Percentiles rank a stretch among this genome's conserved stretches.
Conservation (phyloP, 2,797 vertebrate genomes). For the Oreonectes daqikongensis region DNA sequence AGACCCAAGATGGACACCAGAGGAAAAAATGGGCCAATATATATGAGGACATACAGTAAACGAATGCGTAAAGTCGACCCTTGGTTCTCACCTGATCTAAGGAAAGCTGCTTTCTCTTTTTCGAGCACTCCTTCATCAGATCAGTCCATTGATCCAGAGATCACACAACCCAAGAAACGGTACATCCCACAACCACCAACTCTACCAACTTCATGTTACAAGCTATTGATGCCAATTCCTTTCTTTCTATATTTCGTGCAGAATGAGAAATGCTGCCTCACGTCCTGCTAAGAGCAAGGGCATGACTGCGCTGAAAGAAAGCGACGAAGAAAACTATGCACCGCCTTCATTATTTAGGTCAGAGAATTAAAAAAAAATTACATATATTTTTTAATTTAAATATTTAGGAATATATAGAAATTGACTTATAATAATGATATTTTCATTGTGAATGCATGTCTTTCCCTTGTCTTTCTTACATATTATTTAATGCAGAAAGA, state of each 20-base stretch:
- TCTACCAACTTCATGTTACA: not conserved
- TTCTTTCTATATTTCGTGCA: conserved; percentile 26
- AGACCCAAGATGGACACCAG: conserved; percentile 49
- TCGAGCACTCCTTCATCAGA: conserved; percentile 67
- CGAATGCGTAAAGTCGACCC: conserved; percentile 63
- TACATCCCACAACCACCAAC: conserved; percentile 32
- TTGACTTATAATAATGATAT: no score
- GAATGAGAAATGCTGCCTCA: not conserved
- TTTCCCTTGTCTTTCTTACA: not conserved
- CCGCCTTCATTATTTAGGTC: conserved; percentile 44
- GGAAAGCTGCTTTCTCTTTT: conserved; percentile 72
- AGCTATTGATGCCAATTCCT: not conserved
- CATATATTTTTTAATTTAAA: not conserved
- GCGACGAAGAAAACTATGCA: conserved; percentile 55
- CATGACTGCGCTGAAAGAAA: conserved; percentile 40
- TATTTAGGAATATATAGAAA: no score
- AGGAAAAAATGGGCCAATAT: conserved; percentile 51
- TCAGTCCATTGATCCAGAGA: conserved; percentile 59
- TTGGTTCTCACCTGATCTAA: conserved; percentile 71
- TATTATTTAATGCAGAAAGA: conserved; percentile 25
- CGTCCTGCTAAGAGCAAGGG: conserved; percentile 65
- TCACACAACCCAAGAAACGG: conserved; percentile 46
- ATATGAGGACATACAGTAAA: conserved; percentile 74
- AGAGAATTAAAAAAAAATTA: no score
- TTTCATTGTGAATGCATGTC: not conserved